Conservation (phyloP, 2,113 vertebrate genomes). For the Callopanchax toddi region DNA sequence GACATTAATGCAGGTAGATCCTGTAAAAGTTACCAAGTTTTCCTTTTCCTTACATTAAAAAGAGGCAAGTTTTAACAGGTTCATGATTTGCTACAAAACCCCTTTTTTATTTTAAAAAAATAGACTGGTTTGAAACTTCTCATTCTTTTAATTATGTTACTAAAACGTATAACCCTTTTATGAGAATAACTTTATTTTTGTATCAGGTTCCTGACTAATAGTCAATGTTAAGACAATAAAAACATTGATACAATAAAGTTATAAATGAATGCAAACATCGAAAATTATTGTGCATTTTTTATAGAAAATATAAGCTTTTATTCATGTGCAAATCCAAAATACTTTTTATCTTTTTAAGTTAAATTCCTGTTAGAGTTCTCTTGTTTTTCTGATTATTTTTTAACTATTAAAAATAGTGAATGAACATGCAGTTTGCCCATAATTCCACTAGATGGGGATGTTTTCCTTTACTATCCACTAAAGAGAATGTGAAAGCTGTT, state of each 20-base stretch:
- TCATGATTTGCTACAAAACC: no score
- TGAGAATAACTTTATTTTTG: not conserved
- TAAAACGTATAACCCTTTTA: no score
- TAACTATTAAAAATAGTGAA: not conserved
- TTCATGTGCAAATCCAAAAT: not conserved
- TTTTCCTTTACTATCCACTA: slow-evolving; percentile 11
- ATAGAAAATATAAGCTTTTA: not conserved
- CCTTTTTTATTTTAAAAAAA: no score
- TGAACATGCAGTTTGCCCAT: slow-evolving; percentile 25
- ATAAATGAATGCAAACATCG: not conserved
- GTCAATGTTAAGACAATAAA: no score
- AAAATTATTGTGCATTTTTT: not conserved
- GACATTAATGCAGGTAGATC: not conserved
- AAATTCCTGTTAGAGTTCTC: no score
- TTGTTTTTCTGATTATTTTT: not conserved
- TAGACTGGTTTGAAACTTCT: not conserved
- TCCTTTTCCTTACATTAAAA: not conserved
- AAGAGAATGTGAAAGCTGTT: not conserved
- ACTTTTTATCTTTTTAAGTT: slow-evolving; percentile 6
- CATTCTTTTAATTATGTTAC: not conserved
- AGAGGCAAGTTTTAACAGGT: no score
- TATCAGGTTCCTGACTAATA: no score
- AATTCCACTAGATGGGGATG: slow-evolving; percentile 54
- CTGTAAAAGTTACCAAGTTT: not conserved
- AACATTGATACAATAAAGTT: no score